Base-by-base conservation (phyloP, 2,888 invertebrate genomes). In the Epirrita christyi region DNA sequence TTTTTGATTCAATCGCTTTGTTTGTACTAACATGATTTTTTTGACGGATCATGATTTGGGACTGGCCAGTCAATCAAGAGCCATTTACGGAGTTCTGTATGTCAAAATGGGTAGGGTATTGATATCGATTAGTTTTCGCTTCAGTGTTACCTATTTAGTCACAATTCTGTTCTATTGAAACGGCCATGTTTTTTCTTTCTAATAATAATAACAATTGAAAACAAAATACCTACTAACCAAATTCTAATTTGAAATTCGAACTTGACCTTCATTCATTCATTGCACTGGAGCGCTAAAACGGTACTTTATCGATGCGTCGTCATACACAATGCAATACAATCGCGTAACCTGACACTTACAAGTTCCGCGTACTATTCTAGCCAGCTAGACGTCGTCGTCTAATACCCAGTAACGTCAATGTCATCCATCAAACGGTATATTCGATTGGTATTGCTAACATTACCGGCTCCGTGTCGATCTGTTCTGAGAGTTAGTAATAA, bases 281-380 rank as follows among this genome's bases (percentile, higher is more conserved):
- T 40, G 42, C 45, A 53, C 15, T 8, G 46, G 46, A 52, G 52
- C 43, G 34, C 15, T 43, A 38, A 61, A 53, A 45, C 29, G 46
- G 6, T 38, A 45, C 36, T 56, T 44, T 56, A 54, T 63, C 43
- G 50, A 49, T 51, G 32, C 32, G 32, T 11, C 42, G 45, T 13
- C 37, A 28, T 37, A 41, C 29, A 49, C 42, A 57, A 55, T 49
- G 46, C 60, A 54, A 49, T 54, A 59, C 59, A 61, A 63, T 59
- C 66, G 64, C 51, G 75, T 58, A 70, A 85, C 67, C 48, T 49
- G 86, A 88, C 73, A 74, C 81, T 57, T 58, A 55, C 53, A 53
- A 57, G 76, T 87, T 86, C 87, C 81, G 76, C 76, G 88, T 87
- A 88, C 61, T 59, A 76, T 78, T 76, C 81, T 85, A 86, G 83